Percentiles rank a stretch among this genome's conserved stretches.
These are phyloP conservation scores for Octodonta nipae DNA, from an alignment of 2,888 invertebrate genomes.

Conservation along the genomic window DNA sequence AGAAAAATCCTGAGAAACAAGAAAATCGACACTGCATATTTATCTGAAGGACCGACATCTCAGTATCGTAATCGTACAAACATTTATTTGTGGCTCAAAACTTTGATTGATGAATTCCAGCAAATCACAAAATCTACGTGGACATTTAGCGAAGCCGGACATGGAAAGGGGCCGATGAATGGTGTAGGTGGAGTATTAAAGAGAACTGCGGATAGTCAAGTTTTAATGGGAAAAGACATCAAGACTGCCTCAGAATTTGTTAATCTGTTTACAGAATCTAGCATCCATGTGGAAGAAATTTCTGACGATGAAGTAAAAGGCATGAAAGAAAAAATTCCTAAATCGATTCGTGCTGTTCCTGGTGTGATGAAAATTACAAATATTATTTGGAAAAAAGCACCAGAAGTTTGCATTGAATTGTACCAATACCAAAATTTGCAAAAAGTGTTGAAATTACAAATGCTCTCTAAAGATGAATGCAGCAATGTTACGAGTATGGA, in stretches of 20 bases:
- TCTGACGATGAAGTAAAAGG: too few species aligned
- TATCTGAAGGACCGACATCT: slow-evolving; percentile 7
- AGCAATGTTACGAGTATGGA: too few species aligned
- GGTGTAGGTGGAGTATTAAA: slow-evolving; percentile 28
- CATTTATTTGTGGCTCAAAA: slow-evolving; percentile 6
- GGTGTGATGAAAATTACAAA: too few species aligned
- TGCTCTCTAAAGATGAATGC: too few species aligned
- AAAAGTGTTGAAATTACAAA: too few species aligned
- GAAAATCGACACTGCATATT: slow-evolving; percentile 6
- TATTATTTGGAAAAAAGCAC: too few species aligned
- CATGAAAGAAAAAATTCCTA: too few species aligned
- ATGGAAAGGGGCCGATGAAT: slow-evolving; percentile 29
- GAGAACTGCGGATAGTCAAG: slow-evolving; percentile 20
- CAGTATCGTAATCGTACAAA: too few species aligned
- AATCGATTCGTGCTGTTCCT: too few species aligned
- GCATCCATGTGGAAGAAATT: too few species aligned
- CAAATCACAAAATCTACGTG: slow-evolving; percentile 13
- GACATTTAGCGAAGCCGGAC: slow-evolving; percentile 28
- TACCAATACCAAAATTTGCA: too few species aligned
- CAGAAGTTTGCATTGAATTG: too few species aligned
- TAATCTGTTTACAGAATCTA: slow-evolving; percentile 4
- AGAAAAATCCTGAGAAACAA: slow-evolving; percentile 7
- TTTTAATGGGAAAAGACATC: slow-evolving; percentile 4
- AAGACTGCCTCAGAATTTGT: slow-evolving; percentile 5
- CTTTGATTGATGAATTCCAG: slow-evolving; percentile 5